phyloP scores from a whole-genome alignment of 1,140 invertebrate species.

The Protaetia brevitarsis region DNA sequence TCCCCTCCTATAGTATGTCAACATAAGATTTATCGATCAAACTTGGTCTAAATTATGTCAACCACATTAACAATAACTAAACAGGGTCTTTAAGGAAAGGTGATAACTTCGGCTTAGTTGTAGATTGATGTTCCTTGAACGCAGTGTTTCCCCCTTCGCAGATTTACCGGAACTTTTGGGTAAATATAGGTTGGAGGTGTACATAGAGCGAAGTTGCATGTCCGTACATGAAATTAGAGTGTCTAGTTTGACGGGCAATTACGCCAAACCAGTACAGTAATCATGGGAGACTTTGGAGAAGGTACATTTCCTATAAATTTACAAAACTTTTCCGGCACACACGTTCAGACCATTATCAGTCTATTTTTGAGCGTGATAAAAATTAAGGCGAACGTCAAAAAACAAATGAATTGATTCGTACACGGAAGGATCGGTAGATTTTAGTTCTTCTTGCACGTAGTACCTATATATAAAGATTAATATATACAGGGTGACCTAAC shows the following conservation, averaged over 20 bases:
- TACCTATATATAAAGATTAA: too few species aligned
- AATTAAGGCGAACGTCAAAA: too few species aligned
- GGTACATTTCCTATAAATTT: conserved; percentile 27
- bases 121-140: not conserved
- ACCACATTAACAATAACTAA: conserved; percentile 25
- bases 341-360: too few species aligned
- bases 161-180: conserved; percentile 20
- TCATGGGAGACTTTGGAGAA: conserved; percentile 45
- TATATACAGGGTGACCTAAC: too few species aligned
- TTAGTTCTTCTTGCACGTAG: too few species aligned
- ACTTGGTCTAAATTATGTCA: conserved; percentile 40
- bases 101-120: not conserved
- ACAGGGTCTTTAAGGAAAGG: not conserved
- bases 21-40: conserved; percentile 36
- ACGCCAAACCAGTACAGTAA: conserved; percentile 2
- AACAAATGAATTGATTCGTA: too few species aligned
- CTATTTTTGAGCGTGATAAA: too few species aligned
- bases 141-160: not conserved
- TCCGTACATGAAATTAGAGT: conserved; percentile 31
- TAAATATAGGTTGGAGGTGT: conserved; percentile 22
- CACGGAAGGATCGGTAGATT: too few species aligned
- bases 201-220: conserved; percentile 33
- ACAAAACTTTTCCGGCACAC: too few species aligned
- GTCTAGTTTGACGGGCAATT: conserved; percentile 31
- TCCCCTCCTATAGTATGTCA: not conserved